Evolutionary conservation across 2,113 vertebrate species (phyloP).

Genomic region (Laticauda laticaudata): DNA sequence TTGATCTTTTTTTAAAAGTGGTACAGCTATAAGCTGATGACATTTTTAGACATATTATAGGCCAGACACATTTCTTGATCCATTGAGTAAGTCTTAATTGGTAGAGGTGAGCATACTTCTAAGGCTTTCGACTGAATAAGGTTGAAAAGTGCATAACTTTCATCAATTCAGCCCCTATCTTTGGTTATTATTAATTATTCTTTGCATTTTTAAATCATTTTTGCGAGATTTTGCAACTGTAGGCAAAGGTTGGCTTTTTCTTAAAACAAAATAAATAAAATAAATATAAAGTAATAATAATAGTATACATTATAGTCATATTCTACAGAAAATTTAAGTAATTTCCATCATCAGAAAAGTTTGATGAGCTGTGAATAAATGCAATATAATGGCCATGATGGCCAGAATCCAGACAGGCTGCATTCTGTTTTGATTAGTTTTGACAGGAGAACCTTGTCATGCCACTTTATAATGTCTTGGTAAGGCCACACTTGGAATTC

Average conservation of each 20-base stretch:
- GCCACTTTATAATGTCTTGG: no score
- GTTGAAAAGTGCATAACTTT: background rate
- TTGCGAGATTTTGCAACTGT: background rate
- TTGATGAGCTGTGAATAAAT: conserved; percentile 14
- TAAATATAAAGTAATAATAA: background rate
- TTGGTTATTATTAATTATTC: background rate
- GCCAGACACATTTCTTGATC: background rate
- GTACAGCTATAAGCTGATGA: background rate
- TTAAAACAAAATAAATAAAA: background rate
- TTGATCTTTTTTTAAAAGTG: background rate
- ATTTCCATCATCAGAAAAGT: background rate
- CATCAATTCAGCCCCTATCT: background rate
- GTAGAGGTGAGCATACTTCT: background rate
- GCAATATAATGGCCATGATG: background rate
- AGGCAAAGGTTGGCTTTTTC: background rate
- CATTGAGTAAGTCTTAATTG: background rate
- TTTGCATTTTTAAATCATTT: background rate
- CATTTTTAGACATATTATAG: background rate
- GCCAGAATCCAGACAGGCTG: background rate
- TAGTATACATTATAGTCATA: background rate
- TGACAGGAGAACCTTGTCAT: background rate
- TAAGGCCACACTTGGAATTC: no score
- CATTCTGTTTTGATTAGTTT: background rate
- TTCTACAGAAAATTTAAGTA: background rate
- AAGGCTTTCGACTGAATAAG: background rate